Base-by-base conservation (phyloP, 2,797 vertebrate species). In the Lycodopsis pacificus region DNA sequence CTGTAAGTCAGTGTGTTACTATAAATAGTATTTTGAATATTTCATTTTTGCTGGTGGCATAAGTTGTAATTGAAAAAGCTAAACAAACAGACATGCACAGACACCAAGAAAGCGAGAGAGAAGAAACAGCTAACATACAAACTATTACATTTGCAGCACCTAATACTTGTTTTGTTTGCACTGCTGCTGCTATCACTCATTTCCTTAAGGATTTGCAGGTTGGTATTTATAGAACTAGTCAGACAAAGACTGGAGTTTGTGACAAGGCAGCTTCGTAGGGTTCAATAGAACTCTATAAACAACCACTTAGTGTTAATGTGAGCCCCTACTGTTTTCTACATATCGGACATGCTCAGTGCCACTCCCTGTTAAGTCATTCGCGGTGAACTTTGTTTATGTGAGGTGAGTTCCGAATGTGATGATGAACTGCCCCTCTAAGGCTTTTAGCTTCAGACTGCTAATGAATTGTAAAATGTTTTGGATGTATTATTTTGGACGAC, bases 321-420 rank as follows among this genome's bases (percentile, higher is more conserved):
- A 46, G 30, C 42, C 36, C 15, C 15, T 40, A 8, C 10, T 36
- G 19, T 19, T 9, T 19, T 9, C 15, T 20, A 48, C 46, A 48
- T 19, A 48, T 20, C 1, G 8, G 44, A 48, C 46, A 48, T 48
- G 46, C 46, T 10, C 46, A 48, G 19, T 51, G 30, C 20, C 13
- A 36, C 32, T 36, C 30, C 12, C 46, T n/a, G 15, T 53, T n/a
- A 53, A 49, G 19, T 64, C 42, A 30, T 34, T n/a, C 20, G 11
- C 0, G 1, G 17, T 7, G 20, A 14, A 48, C 17, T 49, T n/a
- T 49, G 13, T 42, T 9, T 40, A 14, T 0, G 4, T 46, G n/a
- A 70, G 20, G 48, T 49, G 54, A 54, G 8, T 72, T 54, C 36
- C 38, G 44, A 54, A 64, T 20, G 10, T 65, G 25, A n/a, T 51